Conservation (phyloP, 2,113 vertebrate genomes). For the Parotia lawesii region DNA sequence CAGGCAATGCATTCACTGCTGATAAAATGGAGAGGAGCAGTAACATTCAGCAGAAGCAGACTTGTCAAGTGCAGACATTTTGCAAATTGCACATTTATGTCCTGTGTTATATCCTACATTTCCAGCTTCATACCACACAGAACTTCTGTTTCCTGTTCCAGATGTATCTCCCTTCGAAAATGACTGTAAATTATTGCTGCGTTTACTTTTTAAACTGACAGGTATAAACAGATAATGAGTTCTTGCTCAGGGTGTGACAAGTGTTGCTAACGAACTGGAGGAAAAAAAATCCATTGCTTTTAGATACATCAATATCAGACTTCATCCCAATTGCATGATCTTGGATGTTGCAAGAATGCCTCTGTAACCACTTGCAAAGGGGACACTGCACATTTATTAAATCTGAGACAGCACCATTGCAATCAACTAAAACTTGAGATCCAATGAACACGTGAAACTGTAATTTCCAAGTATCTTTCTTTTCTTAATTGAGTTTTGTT, state of each 20-base stretch:
- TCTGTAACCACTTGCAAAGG: background rate
- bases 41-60: background rate
- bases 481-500: constrained; percentile 48
- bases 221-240: background rate
- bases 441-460: background rate
- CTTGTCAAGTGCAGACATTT: background rate
- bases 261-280: background rate
- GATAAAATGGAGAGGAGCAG: constrained; percentile 12
- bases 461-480: constrained; percentile 5
- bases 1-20: constrained; percentile 3
- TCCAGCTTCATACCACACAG: background rate
- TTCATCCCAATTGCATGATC: background rate
- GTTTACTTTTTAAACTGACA: background rate
- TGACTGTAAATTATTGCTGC: background rate
- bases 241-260: background rate
- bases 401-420: background rate
- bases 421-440: background rate
- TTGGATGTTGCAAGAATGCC: background rate
- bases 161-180: background rate
- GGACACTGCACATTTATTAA: background rate
- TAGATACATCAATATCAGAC: background rate
- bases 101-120: background rate
- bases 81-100: background rate
- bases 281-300: background rate
- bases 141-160: background rate